Base-by-base conservation (phyloP, 23 tunicate species). In the Styela plicata region DNA sequence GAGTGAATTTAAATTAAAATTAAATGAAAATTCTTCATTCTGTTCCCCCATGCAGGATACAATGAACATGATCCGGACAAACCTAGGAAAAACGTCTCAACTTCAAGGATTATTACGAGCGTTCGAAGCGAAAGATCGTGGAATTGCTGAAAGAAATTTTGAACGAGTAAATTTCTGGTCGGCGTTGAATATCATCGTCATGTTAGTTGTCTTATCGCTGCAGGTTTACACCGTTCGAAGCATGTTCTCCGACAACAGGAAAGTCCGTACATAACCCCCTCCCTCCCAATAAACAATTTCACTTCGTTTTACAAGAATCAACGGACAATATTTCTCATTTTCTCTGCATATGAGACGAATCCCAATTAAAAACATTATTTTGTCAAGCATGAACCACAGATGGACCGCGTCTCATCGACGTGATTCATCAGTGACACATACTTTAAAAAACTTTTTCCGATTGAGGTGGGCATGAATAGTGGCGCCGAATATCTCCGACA, bases 131-230 rank as follows among this genome's bases (percentile, higher is more conserved):
- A 94, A 89, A 74, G 98, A 94, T 83, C 83, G 98, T 7, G 73
- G 74, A 37, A 83, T 94, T 1, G 94, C 80, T 26, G 98, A 94
- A 68, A 67, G 87, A 34, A 94, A 94, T 63, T 89, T 89, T 76
- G 85, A 74, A 0, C 78, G 89, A 34, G 86, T 94, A 80, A 94
- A 94, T 74, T 64, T 78, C 69, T 94, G 98, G 98, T 94, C 98
- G 0, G 74, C 79, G 27, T 69, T 87, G 36, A 85, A 94, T 74
- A 74, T 94, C 63, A 69, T 89, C 73, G 88, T 89, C 33, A 89
- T 94, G 95, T 33, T 84, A 53, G 23, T 76, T 20, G 98, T 88
- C 10, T 76, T 93, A 52, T 82, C 71, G 1, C 82, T 93, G 69
- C 98, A 93, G 69, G 88, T 93, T 25, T 93, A 67, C 85, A 87